Evolutionary conservation across 2,888 invertebrate species (phyloP).

Genomic region (Bombylius major): DNA sequence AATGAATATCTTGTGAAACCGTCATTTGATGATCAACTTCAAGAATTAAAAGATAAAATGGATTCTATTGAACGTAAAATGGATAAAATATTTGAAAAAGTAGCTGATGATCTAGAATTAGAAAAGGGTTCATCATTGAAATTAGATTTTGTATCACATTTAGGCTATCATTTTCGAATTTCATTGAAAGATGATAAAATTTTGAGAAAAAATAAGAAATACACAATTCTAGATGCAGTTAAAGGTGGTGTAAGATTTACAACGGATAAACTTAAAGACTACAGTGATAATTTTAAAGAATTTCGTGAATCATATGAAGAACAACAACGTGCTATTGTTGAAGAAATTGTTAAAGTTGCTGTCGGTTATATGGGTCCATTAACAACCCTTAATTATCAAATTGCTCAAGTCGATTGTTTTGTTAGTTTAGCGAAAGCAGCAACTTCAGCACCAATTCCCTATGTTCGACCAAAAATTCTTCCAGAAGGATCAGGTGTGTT

Average conservation of each 20-base stretch:
- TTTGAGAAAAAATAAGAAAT: conserved; percentile 65
- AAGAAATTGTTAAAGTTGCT: conserved; percentile 79
- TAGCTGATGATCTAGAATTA: conserved; percentile 61
- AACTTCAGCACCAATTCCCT: conserved; percentile 57
- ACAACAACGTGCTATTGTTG: conserved; percentile 72
- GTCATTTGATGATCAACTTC: conserved; percentile 72
- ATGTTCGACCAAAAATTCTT: conserved; percentile 62
- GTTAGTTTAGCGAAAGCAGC: conserved; percentile 76
- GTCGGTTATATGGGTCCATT: conserved; percentile 76
- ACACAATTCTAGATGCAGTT: conserved; percentile 69
- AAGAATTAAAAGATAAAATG: conserved; percentile 55
- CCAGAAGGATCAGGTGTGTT: conserved; percentile 45
- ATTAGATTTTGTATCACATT: conserved; percentile 67
- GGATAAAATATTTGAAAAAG: conserved; percentile 49
- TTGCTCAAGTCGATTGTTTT: conserved; percentile 80
- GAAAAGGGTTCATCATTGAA: conserved; percentile 74
- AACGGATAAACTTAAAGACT: conserved; percentile 50
- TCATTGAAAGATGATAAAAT: conserved; percentile 72
- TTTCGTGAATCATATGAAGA: conserved; percentile 61
- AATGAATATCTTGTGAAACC: conserved; percentile 82
- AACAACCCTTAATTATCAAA: conserved; percentile 56
- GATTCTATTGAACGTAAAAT: conserved; percentile 56
- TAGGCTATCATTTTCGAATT: conserved; percentile 63
- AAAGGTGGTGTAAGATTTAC: conserved; percentile 83
- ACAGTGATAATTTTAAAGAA: conserved; percentile 62